A percentile compares a stretch with the other conserved stretches of the same genome.
These are phyloP conservation scores for Drosophila persimilis DNA, from an alignment of 1,140 invertebrate species.

Conservation along the genomic window DNA sequence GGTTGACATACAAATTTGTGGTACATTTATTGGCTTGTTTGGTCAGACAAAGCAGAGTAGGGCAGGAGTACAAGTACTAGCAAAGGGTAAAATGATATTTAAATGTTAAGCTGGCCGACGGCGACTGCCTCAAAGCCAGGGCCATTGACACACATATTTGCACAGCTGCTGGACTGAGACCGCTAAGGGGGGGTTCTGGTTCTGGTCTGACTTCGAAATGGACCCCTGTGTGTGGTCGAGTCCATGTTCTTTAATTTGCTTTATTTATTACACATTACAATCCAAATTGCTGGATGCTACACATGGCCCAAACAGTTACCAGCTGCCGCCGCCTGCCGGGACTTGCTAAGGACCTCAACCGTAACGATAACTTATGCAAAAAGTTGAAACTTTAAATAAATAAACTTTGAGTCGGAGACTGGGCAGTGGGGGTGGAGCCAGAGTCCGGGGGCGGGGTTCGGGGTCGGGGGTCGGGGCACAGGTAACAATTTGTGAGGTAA, in stretches of 20 bases:
- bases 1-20: constrained; percentile 77
- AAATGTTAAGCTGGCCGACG: constrained; percentile 55
- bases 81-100: constrained; percentile 30
- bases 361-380: constrained; percentile 67
- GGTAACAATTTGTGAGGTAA: constrained; percentile 76
- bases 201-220: not conserved
- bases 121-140: constrained; percentile 33
- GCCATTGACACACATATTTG: constrained; percentile 76
- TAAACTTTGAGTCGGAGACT: constrained; percentile 62
- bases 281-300: constrained; percentile 35
- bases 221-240: constrained; percentile 6
- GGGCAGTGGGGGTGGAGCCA: not conserved
- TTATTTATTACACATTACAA: constrained; percentile 65
- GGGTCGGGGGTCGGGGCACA: constrained; percentile 21
- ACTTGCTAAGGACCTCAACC: constrained; percentile 25
- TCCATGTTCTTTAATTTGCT: constrained; percentile 61
- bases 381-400: constrained; percentile 79
- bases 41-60: constrained; percentile 35
- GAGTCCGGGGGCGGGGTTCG: too few species aligned
- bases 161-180: constrained; percentile 58
- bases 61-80: not conserved
- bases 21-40: constrained; percentile 81
- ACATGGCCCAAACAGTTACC: not conserved
- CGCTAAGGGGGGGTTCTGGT: constrained; percentile 7
- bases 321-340: constrained; percentile 6